These are phyloP conservation scores for Morelia viridis DNA, from an alignment of 2,797 vertebrate genomes.

Conservation along the genomic window DNA sequence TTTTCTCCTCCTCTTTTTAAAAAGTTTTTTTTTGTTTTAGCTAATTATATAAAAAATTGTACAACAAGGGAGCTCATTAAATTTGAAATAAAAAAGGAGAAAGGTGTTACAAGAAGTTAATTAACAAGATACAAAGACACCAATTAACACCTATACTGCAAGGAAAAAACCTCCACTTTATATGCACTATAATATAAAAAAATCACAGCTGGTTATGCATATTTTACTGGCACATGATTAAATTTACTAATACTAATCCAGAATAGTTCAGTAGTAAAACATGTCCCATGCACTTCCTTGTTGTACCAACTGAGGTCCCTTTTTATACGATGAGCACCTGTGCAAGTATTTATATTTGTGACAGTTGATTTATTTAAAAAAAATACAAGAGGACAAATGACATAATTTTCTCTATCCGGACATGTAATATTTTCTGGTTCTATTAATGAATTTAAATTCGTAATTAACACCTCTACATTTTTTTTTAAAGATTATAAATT, in stretches of 20 bases:
- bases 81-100: constrained; percentile 73
- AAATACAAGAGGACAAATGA: constrained; percentile 47
- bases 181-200: constrained; percentile 58
- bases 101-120: constrained; percentile 82
- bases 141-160: constrained; percentile 84
- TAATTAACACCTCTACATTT: constrained; percentile 50
- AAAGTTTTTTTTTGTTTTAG: constrained; percentile 71
- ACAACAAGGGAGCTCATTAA: constrained; percentile 81
- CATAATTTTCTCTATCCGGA: constrained; percentile 48
- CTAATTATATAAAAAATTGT: constrained; percentile 78
- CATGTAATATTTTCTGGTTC: constrained; percentile 39
- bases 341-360: constrained; percentile 57
- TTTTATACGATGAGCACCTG: constrained; percentile 49
- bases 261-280: constrained; percentile 40
- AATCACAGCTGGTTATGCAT: constrained; percentile 75
- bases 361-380: constrained; percentile 43
- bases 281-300: constrained; percentile 33
- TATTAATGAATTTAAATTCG: constrained; percentile 52
- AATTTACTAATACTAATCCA: constrained; percentile 66
- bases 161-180: constrained; percentile 57
- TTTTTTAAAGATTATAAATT: constrained; percentile 53
- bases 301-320: constrained; percentile 32
- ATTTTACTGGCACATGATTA: constrained; percentile 62
- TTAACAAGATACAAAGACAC: constrained; percentile 83
- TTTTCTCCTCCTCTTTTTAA: background rate